Conservation (phyloP, 2,888 invertebrate genomes). For the Zelleria hepariella region DNA sequence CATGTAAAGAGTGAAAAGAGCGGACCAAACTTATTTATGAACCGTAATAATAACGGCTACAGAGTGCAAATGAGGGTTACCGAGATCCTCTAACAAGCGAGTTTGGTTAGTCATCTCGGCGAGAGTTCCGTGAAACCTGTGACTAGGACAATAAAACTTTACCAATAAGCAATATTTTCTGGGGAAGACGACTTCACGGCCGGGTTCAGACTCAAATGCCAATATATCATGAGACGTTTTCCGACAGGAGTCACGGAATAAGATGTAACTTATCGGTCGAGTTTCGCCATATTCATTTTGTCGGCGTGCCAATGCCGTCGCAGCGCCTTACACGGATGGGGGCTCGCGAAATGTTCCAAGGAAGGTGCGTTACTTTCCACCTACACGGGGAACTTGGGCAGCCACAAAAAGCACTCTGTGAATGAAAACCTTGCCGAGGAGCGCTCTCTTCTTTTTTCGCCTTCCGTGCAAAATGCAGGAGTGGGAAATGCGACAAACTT, state of each 20-base stretch:
- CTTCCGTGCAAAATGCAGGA: neutral
- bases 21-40: too few relatives aligned
- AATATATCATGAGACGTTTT: slow-evolving; percentile 63
- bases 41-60: too few relatives aligned
- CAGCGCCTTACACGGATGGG: slow-evolving; percentile 13
- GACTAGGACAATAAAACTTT: slow-evolving; percentile 68
- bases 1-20: neutral
- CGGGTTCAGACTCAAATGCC: slow-evolving; percentile 63
- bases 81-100: too few relatives aligned
- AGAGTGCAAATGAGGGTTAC: too few relatives aligned
- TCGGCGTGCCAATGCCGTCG: slow-evolving; percentile 18
- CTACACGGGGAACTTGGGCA: slow-evolving; percentile 27
- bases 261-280: slow-evolving; percentile 49
- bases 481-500: neutral
- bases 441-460: slow-evolving; percentile 18
- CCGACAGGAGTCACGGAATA: slow-evolving; percentile 54
- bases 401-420: slow-evolving; percentile 32
- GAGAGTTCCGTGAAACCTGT: slow-evolving; percentile 45
- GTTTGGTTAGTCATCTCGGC: too few relatives aligned
- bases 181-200: slow-evolving; percentile 31
- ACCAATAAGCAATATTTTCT: slow-evolving; percentile 63
- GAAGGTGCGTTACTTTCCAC: slow-evolving; percentile 20
- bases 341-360: slow-evolving; percentile 23
- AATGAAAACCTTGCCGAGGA: slow-evolving; percentile 19
- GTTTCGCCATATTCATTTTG: slow-evolving; percentile 49